Conservation (phyloP, 2,797 vertebrate genomes). For the Hippoglossus hippoglossus region DNA sequence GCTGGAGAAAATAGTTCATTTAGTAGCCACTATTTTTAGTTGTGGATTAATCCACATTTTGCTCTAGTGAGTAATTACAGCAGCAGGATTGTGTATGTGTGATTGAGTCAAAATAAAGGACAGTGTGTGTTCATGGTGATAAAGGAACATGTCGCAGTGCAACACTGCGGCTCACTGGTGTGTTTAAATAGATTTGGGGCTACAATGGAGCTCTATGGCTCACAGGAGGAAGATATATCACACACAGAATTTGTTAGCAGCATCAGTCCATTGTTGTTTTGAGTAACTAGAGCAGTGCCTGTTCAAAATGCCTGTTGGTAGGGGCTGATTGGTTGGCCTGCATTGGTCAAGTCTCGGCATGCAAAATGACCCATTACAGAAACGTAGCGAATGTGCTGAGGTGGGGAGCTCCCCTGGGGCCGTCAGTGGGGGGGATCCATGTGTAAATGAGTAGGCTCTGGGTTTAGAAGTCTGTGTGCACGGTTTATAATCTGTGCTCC, state of each 20-base stretch:
- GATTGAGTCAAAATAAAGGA: slow-evolving; percentile 1
- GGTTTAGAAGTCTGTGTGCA: too few species aligned
- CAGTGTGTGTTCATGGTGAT: slow-evolving; percentile 3
- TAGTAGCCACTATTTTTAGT: not conserved
- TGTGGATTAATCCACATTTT: not conserved
- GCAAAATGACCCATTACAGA: too few species aligned
- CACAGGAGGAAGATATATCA: not conserved
- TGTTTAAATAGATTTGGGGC: not conserved
- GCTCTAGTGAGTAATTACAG: not conserved
- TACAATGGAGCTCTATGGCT: not conserved
- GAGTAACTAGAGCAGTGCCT: too few species aligned
- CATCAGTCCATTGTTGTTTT: not conserved
- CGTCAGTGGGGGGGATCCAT: too few species aligned
- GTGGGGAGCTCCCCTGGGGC: too few species aligned
- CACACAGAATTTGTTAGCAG: not conserved
- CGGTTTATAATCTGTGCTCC: too few species aligned
- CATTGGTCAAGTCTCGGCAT: too few species aligned
- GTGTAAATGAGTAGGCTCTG: too few species aligned
- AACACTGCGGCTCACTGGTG: not conserved
- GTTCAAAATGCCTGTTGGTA: too few species aligned
- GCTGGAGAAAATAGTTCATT: not conserved
- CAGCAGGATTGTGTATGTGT: not conserved
- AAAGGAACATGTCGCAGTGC: not conserved
- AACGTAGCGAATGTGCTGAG: too few species aligned
- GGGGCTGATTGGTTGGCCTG: too few species aligned